A percentile compares a stretch with the other conserved stretches of the same genome.
Evolutionary conservation across 2,888 invertebrate species (phyloP).

Genomic region (Ornithoptera alexandrae): DNA sequence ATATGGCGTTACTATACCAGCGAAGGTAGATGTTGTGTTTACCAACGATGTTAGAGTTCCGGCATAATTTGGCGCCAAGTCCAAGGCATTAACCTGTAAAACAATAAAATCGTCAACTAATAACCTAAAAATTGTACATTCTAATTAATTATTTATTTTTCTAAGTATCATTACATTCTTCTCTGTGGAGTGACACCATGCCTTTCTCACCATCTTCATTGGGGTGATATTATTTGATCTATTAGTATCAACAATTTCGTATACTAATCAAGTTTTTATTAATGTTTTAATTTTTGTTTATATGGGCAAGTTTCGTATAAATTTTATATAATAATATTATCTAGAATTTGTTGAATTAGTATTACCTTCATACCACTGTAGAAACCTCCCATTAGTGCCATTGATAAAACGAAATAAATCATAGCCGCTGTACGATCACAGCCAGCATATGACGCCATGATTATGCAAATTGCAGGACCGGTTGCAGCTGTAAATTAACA

Average conservation of each 20-base stretch:
- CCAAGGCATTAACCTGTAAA: slow-evolving; percentile 81
- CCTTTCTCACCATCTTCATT: no score
- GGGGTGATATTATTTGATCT: no score
- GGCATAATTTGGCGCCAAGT: slow-evolving; percentile 83
- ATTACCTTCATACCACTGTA: slow-evolving; percentile 84
- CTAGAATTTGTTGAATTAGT: not conserved
- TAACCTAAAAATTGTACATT: no score
- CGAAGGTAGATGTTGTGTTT: slow-evolving; percentile 82
- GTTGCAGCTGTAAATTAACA: slow-evolving; percentile 76
- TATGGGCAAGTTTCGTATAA: no score
- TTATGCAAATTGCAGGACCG: slow-evolving; percentile 82
- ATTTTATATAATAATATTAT: no score
- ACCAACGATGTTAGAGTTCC: slow-evolving; percentile 83
- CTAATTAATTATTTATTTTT: no score
- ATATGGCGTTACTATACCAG: slow-evolving; percentile 83
- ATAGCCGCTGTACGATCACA: slow-evolving; percentile 78
- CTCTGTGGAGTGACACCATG: no score
- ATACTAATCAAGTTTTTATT: no score
- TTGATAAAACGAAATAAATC: slow-evolving; percentile 82
- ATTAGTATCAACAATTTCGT: no score
- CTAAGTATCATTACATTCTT: no score
- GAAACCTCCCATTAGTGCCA: slow-evolving; percentile 86
- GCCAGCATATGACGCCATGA: slow-evolving; percentile 82
- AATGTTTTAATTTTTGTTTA: no score
- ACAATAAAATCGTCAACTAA: not conserved